Conservation (phyloP, 2,888 invertebrate species). For the Steinernema carpocapsae region DNA sequence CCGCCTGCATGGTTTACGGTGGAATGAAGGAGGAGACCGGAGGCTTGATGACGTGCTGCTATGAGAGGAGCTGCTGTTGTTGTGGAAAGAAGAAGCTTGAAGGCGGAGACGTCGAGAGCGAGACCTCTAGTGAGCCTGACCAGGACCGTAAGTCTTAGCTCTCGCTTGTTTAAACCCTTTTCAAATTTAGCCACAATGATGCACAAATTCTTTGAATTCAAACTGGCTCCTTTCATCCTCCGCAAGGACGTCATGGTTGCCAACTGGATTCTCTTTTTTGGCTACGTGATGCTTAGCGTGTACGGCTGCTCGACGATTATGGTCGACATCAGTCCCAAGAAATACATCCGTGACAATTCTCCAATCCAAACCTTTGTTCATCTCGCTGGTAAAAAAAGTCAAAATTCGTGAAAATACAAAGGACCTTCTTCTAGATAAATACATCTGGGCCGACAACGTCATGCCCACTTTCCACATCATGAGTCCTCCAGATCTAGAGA, state of each 20-base stretch:
- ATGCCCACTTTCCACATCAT: slow-evolving; percentile 68
- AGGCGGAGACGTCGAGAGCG: slow-evolving; percentile 1
- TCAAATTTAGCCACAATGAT: slow-evolving; percentile 58
- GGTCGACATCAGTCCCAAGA: slow-evolving; percentile 67
- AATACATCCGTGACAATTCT: slow-evolving; percentile 68
- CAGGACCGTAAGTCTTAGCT: neutral
- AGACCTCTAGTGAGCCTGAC: slow-evolving; percentile 30
- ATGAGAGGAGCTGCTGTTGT: slow-evolving; percentile 37
- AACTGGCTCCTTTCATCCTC: slow-evolving; percentile 62
- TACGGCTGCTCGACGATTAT: slow-evolving; percentile 65
- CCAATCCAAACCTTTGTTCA: slow-evolving; percentile 68
- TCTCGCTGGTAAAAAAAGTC: slow-evolving; percentile 57
- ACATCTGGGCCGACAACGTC: slow-evolving; percentile 69
- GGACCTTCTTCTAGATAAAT: slow-evolving; percentile 53
- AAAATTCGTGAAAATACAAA: neutral
- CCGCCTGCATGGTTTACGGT: slow-evolving; percentile 65
- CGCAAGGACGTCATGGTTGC: slow-evolving; percentile 57
- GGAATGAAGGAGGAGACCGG: slow-evolving; percentile 61
- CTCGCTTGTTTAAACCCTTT: neutral
- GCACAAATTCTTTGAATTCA: slow-evolving; percentile 65
- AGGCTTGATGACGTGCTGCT: slow-evolving; percentile 61
- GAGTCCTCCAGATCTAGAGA: slow-evolving; percentile 66
- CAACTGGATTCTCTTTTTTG: slow-evolving; percentile 56
- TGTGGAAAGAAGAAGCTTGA: slow-evolving; percentile 27
- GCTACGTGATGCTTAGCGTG: slow-evolving; percentile 61